Evolutionary conservation across 2,797 vertebrate genomes (phyloP).

Genomic region (Orientallactaga sibirica): DNA sequence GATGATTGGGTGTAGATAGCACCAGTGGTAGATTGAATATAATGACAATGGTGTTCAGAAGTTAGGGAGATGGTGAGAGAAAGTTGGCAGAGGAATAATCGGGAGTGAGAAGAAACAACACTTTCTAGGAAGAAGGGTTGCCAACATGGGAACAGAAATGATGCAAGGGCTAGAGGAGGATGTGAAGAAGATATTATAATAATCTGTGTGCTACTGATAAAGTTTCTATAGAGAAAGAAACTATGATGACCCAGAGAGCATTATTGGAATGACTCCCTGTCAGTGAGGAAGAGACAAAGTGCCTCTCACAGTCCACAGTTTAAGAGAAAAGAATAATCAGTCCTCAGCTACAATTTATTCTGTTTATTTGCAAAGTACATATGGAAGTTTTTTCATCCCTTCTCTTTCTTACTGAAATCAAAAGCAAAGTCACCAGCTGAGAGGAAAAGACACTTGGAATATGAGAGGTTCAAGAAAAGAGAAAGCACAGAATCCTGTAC

Average conservation of each 20-base stretch:
- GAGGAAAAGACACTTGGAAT: neutral
- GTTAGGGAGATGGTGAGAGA: neutral
- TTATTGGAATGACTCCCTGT: neutral
- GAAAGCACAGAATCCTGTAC: conserved; percentile 9
- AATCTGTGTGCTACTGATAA: neutral
- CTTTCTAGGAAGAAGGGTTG: neutral
- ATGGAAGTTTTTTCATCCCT: neutral
- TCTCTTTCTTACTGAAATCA: neutral
- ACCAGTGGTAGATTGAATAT: neutral
- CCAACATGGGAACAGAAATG: neutral
- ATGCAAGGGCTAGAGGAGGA: neutral
- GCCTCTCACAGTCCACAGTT: neutral
- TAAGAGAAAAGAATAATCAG: neutral
- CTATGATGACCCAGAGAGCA: neutral
- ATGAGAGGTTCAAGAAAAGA: neutral
- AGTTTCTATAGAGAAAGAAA: neutral
- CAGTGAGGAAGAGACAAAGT: neutral
- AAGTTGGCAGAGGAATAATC: neutral
- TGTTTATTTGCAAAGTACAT: neutral
- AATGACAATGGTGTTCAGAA: neutral
- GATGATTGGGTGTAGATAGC: neutral
- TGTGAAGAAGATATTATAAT: neutral
- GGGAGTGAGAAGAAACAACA: neutral
- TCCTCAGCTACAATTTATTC: neutral
- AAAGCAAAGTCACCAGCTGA: neutral